phyloP scores from a whole-genome alignment of 2,888 invertebrate genomes.

The Drosophila pseudotalamancana region DNA sequence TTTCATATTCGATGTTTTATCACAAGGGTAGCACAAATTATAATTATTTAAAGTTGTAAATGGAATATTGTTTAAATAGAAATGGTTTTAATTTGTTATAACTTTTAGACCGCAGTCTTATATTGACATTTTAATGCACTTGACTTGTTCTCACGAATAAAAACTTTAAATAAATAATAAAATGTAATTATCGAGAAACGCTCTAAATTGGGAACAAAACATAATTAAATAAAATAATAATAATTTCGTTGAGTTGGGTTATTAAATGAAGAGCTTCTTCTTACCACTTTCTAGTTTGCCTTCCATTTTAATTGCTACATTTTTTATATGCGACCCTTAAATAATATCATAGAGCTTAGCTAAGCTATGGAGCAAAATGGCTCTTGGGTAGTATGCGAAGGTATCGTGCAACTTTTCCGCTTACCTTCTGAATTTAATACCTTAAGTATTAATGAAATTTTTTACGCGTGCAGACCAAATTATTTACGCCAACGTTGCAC shows the following conservation, averaged over 20 bases:
- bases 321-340: conserved; percentile 28
- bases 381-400: neutral
- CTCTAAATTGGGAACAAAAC: neutral
- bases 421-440: conserved; percentile 51
- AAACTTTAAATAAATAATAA: no score
- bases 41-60: no score
- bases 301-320: conserved; percentile 44
- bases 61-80: no score
- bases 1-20: no score
- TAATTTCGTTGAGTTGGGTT: conserved; percentile 14
- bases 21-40: no score
- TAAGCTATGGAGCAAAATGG: neutral
- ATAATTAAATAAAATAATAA: conserved; percentile 27
- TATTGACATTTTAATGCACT: no score
- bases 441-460: conserved; percentile 65
- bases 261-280: conserved; percentile 12
- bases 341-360: conserved; percentile 8
- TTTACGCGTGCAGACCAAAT: conserved; percentile 48
- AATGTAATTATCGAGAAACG: neutral
- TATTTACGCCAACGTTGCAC: conserved; percentile 40
- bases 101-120: no score
- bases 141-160: no score
- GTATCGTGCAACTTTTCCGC: conserved; percentile 20
- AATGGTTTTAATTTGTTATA: no score
- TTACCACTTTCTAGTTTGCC: conserved; percentile 24